Conservation (phyloP, 1,140 invertebrate genomes). For the Linepithema humile region DNA sequence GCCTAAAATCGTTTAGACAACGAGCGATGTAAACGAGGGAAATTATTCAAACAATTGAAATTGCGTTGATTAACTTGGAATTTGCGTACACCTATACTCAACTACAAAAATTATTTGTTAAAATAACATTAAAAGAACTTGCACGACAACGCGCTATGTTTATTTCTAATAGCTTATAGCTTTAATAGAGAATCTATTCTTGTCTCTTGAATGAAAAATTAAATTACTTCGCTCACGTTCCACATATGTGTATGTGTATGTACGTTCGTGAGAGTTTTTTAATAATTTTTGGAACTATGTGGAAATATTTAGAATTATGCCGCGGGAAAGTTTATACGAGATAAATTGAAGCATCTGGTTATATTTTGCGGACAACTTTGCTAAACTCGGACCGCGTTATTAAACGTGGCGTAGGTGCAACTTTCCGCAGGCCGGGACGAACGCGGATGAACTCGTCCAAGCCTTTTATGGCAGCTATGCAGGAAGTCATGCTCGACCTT, state of each 20-base stretch:
- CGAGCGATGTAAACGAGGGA: neutral
- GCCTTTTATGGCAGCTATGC: neutral
- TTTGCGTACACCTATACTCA: neutral
- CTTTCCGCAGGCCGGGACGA: neutral
- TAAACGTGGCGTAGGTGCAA: neutral
- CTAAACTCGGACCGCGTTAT: neutral
- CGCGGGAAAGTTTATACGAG: neutral
- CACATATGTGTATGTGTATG: no score
- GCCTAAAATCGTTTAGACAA: slow-evolving; percentile 2
- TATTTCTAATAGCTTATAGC: no score
- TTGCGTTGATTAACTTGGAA: neutral
- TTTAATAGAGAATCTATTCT: no score
- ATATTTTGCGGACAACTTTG: neutral
- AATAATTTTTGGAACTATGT: no score
- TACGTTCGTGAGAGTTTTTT: no score
- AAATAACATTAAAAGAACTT: no score
- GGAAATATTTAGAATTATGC: no score
- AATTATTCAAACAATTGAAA: slow-evolving; percentile 4
- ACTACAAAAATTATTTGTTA: no score
- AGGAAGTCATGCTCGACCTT: slow-evolving; percentile 22
- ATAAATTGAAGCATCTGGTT: neutral
- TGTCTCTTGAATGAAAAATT: no score
- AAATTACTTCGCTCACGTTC: no score
- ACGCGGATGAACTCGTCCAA: neutral
- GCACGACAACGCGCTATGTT: no score